Evolutionary conservation across 2,113 vertebrate genomes (phyloP), one percentile per base, ranked within the genome.

Genomic region (Ammodramus savannarum): DNA sequence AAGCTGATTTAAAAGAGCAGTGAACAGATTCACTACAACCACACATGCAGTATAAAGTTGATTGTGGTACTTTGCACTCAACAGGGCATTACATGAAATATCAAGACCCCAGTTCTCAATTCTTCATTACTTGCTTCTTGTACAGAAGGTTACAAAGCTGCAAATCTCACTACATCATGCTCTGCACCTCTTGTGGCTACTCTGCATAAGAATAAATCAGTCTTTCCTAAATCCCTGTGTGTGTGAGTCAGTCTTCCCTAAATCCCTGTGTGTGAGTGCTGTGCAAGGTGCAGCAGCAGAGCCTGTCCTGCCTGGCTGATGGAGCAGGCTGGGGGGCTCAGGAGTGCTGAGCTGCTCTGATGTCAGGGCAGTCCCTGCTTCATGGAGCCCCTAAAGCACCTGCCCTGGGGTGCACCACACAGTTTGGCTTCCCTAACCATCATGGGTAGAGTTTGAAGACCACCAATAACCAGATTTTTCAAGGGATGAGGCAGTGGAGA

Each of bases 221-320:
- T 17, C 19, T 78, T 27, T 54, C 39, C 3, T 36, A 43, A 19
- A 55, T 46, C 34, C 80, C 22, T 59, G 1, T 25, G 38, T 27
- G n/a, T 48, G 17, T 36, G 32, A 67, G 32, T 20, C 36, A 29
- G 17, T 25, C 23, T 77, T 25, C 43, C 38, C 63, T 21, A 34
- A 32, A 68, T 41, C 38, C 81, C 34, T 54, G 3, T 23, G 13
- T 23, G 19, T 73, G 66, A 17, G 29, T 11, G n/a, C 0, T 72
- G 61, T 21, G 32, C 17, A 6, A 4, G 58, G 43, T 65, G 75
- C 78, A 85, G 52, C 66, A 67, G 78, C 66, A 83, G 39, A 61
- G 21, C 48, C 23, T 39, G 4, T 13, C 0, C 0, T 36, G 34
- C 20, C 22, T 25, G 62, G 66, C 48, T 82, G 36, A 22, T 0